These are phyloP conservation scores for Apamea monoglypha DNA, from an alignment of 2,888 invertebrate genomes.

Conservation along the genomic window DNA sequence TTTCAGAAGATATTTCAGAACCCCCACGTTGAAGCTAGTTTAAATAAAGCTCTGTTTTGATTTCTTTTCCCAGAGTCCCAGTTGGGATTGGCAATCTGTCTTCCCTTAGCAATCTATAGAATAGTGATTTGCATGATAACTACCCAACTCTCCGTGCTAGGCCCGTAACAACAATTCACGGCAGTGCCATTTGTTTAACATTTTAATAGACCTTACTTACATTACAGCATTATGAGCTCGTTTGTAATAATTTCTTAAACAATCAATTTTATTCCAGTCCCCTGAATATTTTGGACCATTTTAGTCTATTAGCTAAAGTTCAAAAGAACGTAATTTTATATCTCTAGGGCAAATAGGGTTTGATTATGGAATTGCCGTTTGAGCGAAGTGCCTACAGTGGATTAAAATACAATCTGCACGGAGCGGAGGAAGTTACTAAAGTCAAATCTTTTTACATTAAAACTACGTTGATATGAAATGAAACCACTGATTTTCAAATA, in stretches of 20 bases:
- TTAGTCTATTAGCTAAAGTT: slow-evolving; percentile 35
- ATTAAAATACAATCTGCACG: slow-evolving; percentile 14
- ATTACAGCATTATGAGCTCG: slow-evolving; percentile 27
- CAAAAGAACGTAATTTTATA: slow-evolving; percentile 27
- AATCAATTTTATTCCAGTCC: slow-evolving; percentile 35
- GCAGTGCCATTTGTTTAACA: slow-evolving; percentile 49
- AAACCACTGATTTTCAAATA: not conserved
- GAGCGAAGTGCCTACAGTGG: not conserved
- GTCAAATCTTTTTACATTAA: slow-evolving; percentile 1
- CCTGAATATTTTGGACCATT: slow-evolving; percentile 22
- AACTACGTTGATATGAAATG: not conserved
- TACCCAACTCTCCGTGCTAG: slow-evolving; percentile 24
- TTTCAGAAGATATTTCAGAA: not conserved
- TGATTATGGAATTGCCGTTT: slow-evolving; percentile 21
- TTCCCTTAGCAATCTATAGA: slow-evolving; percentile 28
- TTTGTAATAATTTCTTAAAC: slow-evolving; percentile 45
- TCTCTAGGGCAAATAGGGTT: slow-evolving; percentile 15
- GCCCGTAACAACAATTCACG: slow-evolving; percentile 38
- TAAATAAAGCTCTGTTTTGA: not conserved
- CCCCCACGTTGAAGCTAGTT: slow-evolving; percentile 1
- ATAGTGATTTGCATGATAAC: slow-evolving; percentile 55
- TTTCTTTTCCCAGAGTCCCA: slow-evolving; percentile 6
- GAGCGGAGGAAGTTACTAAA: not conserved
- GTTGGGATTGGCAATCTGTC: slow-evolving; percentile 30
- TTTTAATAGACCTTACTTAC: slow-evolving; percentile 52